A percentile compares a stretch with the other conserved stretches of the same genome.
These are phyloP conservation scores for Dolichallabes microphthalmus DNA, from an alignment of 2,113 vertebrate genomes.

Conservation along the genomic window DNA sequence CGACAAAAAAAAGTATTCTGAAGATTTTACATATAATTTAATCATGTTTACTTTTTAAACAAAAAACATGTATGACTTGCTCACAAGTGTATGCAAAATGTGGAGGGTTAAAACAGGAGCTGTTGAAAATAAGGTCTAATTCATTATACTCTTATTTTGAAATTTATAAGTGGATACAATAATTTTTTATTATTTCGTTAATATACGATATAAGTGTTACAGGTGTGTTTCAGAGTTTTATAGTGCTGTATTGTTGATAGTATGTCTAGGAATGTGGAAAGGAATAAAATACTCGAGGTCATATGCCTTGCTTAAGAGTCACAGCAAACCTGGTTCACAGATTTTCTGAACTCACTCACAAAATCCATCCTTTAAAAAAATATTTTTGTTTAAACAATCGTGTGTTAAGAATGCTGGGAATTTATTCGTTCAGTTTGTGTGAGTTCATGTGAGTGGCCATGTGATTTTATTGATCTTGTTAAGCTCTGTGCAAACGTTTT, in stretches of 20 bases:
- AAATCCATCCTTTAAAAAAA: neutral
- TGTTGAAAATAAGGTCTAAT: neutral
- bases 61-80: no score
- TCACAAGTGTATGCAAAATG: neutral
- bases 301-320: neutral
- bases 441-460: neutral
- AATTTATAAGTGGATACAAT: no score
- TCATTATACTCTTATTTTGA: no score
- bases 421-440: neutral
- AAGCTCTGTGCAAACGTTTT: neutral
- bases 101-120: neutral
- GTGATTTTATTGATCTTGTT: neutral
- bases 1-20: no score
- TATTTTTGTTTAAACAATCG: no score
- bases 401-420: neutral
- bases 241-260: no score
- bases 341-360: no score
- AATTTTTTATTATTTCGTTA: no score
- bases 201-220: no score
- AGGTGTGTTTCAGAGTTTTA: no score
- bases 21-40: neutral
- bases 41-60: neutral
- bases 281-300: no score
- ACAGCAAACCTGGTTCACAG: neutral
- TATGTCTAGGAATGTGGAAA: no score